Percentiles rank a stretch among this genome's conserved stretches.
phyloP scores from a whole-genome alignment of 2,113 vertebrate species.

The Lampris incognitus region DNA sequence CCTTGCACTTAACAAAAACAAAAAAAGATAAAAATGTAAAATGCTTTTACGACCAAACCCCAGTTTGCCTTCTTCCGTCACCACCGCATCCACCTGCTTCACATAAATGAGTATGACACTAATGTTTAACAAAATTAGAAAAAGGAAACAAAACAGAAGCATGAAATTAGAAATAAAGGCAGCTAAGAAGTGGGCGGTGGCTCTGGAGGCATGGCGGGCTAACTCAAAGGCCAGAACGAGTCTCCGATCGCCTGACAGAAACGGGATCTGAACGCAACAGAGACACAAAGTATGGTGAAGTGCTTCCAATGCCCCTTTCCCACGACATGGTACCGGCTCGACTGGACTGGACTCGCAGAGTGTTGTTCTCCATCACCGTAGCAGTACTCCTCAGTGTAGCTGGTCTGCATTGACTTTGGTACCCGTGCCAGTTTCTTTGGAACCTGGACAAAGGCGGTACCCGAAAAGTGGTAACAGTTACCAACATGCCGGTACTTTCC shows the following conservation, averaged over 20 bases:
- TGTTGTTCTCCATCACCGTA: too few species aligned
- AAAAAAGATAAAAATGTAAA: constrained; percentile 73
- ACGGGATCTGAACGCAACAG: constrained; percentile 28
- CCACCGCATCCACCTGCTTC: constrained; percentile 39
- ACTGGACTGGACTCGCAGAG: too few species aligned
- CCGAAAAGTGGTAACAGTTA: too few species aligned
- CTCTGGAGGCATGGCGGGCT: constrained; percentile 34
- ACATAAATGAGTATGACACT: constrained; percentile 68
- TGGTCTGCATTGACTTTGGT: too few species aligned
- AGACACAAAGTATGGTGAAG: neutral
- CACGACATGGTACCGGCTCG: too few species aligned
- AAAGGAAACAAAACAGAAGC: constrained; percentile 42
- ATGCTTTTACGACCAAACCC: constrained; percentile 57
- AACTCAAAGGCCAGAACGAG: constrained; percentile 6
- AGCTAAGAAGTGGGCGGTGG: constrained; percentile 66
- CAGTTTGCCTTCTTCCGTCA: constrained; percentile 43
- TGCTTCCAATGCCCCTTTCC: too few species aligned
- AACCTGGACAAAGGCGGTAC: too few species aligned
- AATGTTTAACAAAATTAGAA: constrained; percentile 59
- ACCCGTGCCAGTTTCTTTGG: too few species aligned
- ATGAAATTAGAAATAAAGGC: constrained; percentile 62
- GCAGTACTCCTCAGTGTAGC: too few species aligned
- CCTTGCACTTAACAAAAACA: constrained; percentile 54
- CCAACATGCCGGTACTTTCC: too few species aligned
- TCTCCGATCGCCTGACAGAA: constrained; percentile 26